phyloP scores from a whole-genome alignment of 2,797 vertebrate species.

The Melanotaenia nigrans region DNA sequence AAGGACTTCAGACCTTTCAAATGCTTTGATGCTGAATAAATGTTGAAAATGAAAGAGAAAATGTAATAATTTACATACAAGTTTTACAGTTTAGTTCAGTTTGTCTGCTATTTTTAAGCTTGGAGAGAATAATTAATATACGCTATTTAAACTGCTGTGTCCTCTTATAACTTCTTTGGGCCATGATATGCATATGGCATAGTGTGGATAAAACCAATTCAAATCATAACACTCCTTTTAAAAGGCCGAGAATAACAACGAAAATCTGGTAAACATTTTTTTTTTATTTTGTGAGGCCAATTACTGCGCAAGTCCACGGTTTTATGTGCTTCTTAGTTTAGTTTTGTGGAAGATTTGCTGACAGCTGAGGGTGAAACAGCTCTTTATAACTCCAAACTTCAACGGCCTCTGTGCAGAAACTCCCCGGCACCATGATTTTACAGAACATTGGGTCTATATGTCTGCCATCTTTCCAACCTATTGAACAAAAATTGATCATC shows the following conservation, averaged over 20 bases:
- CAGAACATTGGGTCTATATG: neutral
- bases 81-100: neutral
- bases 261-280: neutral
- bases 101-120: neutral
- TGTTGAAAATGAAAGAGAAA: neutral
- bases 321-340: neutral
- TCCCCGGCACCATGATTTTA: neutral
- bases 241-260: neutral
- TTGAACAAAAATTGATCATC: neutral
- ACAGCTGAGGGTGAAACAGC: neutral
- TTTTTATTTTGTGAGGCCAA: neutral
- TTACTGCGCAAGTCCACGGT: neutral
- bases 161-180: neutral
- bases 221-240: neutral
- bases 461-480: neutral
- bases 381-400: neutral
- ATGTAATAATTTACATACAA: neutral
- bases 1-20: slow-evolving; percentile 1
- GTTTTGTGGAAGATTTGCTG: neutral
- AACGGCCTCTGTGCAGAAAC: neutral
- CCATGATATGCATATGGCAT: neutral
- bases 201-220: neutral
- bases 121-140: neutral
- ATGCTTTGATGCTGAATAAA: slow-evolving; percentile 4
- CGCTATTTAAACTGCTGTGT: neutral